A percentile compares a stretch with the other conserved stretches of the same genome.
Conservation (phyloP, 2,888 invertebrate species). For the Caenorhabditis uteleia region DNA sequence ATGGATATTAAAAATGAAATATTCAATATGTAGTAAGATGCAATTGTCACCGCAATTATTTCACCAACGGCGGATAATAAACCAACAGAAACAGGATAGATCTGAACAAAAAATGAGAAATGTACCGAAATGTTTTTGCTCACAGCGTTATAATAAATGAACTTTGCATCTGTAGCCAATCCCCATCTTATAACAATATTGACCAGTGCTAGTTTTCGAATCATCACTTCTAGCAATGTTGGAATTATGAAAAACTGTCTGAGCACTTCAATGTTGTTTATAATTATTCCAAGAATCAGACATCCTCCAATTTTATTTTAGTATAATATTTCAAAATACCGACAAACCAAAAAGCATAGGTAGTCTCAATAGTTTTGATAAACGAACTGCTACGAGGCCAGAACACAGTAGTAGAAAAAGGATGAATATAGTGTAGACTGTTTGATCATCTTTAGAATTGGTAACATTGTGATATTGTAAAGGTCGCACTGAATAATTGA, state of each 20-base stretch:
- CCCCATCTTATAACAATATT: constrained; percentile 24
- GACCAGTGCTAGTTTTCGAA: constrained; percentile 19
- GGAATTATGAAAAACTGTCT: constrained; percentile 11
- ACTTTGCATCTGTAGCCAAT: constrained; percentile 9
- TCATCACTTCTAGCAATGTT: constrained; percentile 11
- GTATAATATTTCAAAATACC: neutral
- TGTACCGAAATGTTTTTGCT: no score
- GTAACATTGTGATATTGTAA: constrained; percentile 6
- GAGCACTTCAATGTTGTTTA: constrained; percentile 7
- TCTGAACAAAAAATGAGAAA: no score
- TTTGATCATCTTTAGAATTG: constrained; percentile 15
- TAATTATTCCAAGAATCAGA: constrained; percentile 13
- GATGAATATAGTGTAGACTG: constrained; percentile 24
- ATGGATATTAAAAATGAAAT: constrained; percentile 8
- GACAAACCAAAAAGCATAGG: constrained; percentile 22
- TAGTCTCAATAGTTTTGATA: constrained; percentile 17
- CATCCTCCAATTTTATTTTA: constrained; percentile 1
- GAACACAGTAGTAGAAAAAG: constrained; percentile 24
- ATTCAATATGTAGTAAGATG: constrained; percentile 14
- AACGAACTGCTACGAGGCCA: constrained; percentile 17
- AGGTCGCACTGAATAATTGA: constrained; percentile 19
- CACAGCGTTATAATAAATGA: constrained; percentile 12
- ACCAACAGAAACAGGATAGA: constrained; percentile 10
- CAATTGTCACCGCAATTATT: constrained; percentile 9
- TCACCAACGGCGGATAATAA: constrained; percentile 7